Evolutionary conservation across 2,113 vertebrate species (phyloP).

Genomic region (Rhinopomastus cyanomelas): DNA sequence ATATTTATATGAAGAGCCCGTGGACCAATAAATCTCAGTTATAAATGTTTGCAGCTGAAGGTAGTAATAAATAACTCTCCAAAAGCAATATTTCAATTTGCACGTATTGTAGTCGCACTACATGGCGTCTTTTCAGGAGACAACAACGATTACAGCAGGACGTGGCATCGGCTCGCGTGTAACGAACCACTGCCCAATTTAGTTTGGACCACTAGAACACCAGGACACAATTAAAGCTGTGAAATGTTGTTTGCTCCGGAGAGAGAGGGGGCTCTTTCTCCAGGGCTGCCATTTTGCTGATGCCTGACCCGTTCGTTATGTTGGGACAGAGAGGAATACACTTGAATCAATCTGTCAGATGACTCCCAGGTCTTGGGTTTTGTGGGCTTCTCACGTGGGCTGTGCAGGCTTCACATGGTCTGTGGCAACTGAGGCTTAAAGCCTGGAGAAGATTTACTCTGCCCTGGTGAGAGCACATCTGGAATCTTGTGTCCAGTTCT

Average conservation of each 20-base stretch:
- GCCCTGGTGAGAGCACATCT: no score
- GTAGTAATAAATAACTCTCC: slow-evolving; percentile 77
- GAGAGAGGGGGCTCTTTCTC: slow-evolving; percentile 9
- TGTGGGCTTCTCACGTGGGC: background rate
- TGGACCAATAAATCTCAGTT: slow-evolving; percentile 78
- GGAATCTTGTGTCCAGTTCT: no score
- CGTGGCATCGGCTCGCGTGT: slow-evolving; percentile 72
- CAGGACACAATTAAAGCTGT: slow-evolving; percentile 56
- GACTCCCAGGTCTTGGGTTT: background rate
- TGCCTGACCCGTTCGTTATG: background rate
- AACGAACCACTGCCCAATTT: slow-evolving; percentile 73
- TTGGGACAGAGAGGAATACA: background rate
- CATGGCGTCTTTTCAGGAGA: slow-evolving; percentile 72
- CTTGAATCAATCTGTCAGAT: background rate
- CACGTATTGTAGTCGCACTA: slow-evolving; percentile 64
- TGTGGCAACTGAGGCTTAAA: background rate
- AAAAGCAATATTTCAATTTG: slow-evolving; percentile 75
- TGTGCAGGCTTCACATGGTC: background rate
- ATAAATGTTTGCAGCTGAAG: slow-evolving; percentile 75
- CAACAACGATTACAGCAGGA: slow-evolving; percentile 71
- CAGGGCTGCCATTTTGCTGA: background rate
- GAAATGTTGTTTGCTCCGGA: slow-evolving; percentile 51
- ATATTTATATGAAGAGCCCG: slow-evolving; percentile 76
- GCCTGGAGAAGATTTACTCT: background rate
- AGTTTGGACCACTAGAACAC: slow-evolving; percentile 61